These are phyloP conservation scores for Pyralis farinalis DNA, from an alignment of 2,888 invertebrate species.

Conservation along the genomic window DNA sequence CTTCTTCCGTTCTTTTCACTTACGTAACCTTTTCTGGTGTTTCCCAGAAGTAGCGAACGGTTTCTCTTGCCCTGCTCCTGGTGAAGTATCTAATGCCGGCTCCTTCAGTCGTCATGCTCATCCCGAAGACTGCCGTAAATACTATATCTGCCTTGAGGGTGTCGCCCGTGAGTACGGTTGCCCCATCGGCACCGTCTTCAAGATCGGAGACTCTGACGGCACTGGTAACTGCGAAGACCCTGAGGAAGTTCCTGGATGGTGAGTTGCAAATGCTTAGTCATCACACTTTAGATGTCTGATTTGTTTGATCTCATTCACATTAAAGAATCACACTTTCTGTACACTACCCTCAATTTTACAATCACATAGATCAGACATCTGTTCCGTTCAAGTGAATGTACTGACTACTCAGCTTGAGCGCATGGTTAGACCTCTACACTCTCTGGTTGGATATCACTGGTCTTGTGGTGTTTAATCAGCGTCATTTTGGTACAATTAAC, in stretches of 20 bases:
- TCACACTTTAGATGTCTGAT: slow-evolving; percentile 9
- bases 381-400: slow-evolving; percentile 51
- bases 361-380: slow-evolving; percentile 20
- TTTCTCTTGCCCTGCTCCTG: slow-evolving; percentile 91
- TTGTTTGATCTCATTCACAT: not conserved
- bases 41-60: slow-evolving; percentile 93
- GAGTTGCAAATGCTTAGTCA: slow-evolving; percentile 59
- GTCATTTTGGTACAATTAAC: slow-evolving; percentile 51
- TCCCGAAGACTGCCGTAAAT: slow-evolving; percentile 96
- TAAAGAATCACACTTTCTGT: not conserved
- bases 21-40: slow-evolving; percentile 55
- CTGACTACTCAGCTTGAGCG: slow-evolving; percentile 54
- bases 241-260: slow-evolving; percentile 98
- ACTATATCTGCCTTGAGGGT: slow-evolving; percentile 96
- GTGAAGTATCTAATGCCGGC: slow-evolving; percentile 90
- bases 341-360: too few species aligned
- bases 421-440: slow-evolving; percentile 46
- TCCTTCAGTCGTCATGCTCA: slow-evolving; percentile 97
- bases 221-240: slow-evolving; percentile 97
- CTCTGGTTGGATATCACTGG: slow-evolving; percentile 54
- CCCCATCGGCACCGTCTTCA: slow-evolving; percentile 97
- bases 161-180: slow-evolving; percentile 96
- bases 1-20: slow-evolving; percentile 47
- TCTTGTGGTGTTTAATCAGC: slow-evolving; percentile 50
- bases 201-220: slow-evolving; percentile 94